phyloP scores from a whole-genome alignment of 2,888 invertebrate genomes.

The Nasonovia ribisnigri region DNA sequence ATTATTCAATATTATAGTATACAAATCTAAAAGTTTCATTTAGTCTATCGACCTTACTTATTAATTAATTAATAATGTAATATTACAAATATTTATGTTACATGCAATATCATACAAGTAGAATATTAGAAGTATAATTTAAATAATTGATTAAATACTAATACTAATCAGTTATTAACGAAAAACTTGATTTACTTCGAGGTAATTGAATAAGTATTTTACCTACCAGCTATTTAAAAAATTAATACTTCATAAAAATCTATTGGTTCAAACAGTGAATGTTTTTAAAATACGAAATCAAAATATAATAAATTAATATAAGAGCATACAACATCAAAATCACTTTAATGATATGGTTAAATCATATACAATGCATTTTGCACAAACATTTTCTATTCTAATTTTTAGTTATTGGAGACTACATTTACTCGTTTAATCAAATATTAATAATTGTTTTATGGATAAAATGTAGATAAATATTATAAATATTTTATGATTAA shows the following conservation, averaged over 20 bases:
- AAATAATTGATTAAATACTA: background rate
- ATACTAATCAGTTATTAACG: background rate
- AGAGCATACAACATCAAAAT: too few species aligned
- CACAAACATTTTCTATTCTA: too few species aligned
- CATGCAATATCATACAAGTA: background rate
- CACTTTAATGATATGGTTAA: too few species aligned
- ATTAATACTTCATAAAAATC: background rate
- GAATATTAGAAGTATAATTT: background rate
- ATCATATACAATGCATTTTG: too few species aligned
- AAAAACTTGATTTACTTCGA: background rate
- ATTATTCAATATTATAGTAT: background rate
- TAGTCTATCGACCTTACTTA: background rate
- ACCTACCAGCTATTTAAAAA: background rate
- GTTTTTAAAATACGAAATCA: too few species aligned
- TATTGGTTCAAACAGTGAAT: background rate
- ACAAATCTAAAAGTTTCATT: background rate
- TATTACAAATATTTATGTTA: background rate
- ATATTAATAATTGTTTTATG: too few species aligned
- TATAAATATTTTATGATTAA: too few species aligned
- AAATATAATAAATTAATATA: too few species aligned
- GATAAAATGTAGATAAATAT: too few species aligned
- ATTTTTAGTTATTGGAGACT: too few species aligned
- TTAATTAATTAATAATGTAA: background rate
- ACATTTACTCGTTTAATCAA: too few species aligned
- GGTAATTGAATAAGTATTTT: background rate